These are phyloP conservation scores for Baryphthengus martii DNA, from an alignment of 2,113 vertebrate species.

Conservation along the genomic window DNA sequence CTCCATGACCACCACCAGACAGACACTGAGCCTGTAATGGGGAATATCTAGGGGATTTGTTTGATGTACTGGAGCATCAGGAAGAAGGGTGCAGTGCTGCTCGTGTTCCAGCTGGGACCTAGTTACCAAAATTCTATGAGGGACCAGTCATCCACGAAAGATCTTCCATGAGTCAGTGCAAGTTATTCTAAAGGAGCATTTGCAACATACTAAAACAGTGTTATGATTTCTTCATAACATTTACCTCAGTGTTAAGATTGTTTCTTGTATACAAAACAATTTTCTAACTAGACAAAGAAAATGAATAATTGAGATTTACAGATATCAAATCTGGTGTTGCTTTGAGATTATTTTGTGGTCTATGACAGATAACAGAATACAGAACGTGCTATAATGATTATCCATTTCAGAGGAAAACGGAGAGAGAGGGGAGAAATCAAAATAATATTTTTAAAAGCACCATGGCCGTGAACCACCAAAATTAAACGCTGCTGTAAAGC, in stretches of 20 bases:
- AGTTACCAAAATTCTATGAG: not conserved
- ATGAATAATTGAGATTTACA: not conserved
- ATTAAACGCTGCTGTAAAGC: not conserved
- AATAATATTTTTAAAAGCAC: not conserved
- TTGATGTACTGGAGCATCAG: not conserved
- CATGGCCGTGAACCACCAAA: not conserved
- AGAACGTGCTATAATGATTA: not conserved
- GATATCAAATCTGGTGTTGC: not conserved
- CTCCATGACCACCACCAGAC: not conserved
- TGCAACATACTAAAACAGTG: not conserved
- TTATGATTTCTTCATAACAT: constrained; percentile 3
- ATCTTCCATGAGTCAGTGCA: not conserved
- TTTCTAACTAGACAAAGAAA: not conserved
- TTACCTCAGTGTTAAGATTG: constrained; percentile 14
- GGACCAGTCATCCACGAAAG: not conserved
- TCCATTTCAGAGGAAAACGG: not conserved
- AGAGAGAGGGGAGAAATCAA: not conserved
- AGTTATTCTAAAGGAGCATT: not conserved
- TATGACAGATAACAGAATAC: not conserved
- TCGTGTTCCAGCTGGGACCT: not conserved
- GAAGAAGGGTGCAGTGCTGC: not conserved
- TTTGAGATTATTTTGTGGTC: not conserved
- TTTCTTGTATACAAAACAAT: constrained; percentile 8
- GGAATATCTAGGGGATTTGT: not conserved
- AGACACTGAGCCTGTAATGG: not conserved